phyloP scores from a whole-genome alignment of 2,797 vertebrate genomes.

The Fundulus diaphanus region DNA sequence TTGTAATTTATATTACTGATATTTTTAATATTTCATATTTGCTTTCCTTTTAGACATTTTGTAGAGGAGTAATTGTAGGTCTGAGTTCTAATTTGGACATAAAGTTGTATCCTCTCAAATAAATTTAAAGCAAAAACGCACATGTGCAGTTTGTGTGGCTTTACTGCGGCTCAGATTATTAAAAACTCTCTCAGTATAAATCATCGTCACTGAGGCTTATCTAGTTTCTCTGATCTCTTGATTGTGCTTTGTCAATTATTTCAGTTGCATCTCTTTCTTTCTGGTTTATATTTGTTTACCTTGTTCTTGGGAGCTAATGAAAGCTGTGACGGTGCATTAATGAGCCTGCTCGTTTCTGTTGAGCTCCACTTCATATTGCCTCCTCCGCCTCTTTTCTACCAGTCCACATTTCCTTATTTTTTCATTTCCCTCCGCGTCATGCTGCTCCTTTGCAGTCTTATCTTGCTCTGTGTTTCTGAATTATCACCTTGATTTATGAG shows the following conservation, averaged over 20 bases:
- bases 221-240: conserved; percentile 40
- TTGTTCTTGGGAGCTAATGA: conserved; percentile 86
- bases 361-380: conserved; percentile 73
- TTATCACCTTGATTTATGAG: conserved; percentile 27
- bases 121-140: background rate
- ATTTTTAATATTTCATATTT: conserved; percentile 3
- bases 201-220: conserved; percentile 23
- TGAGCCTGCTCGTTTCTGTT: conserved; percentile 85
- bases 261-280: conserved; percentile 66
- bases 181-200: conserved; percentile 31
- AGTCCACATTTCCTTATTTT: conserved; percentile 49
- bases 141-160: conserved; percentile 34
- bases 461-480: conserved; percentile 35
- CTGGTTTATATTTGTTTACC: conserved; percentile 82
- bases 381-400: conserved; percentile 54
- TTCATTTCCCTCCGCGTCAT: conserved; percentile 36
- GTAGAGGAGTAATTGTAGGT: background rate
- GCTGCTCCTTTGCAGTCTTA: conserved; percentile 40
- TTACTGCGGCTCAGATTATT: conserved; percentile 56
- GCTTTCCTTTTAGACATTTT: background rate
- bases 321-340: conserved; percentile 91
- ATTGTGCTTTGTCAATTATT: conserved; percentile 46
- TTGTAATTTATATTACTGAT: background rate
- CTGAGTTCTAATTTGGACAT: background rate
- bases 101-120: background rate